Percentiles rank a stretch among this genome's conserved stretches.
These are phyloP conservation scores for Cuniculus paca DNA, from an alignment of 2,797 vertebrate genomes.

Conservation along the genomic window DNA sequence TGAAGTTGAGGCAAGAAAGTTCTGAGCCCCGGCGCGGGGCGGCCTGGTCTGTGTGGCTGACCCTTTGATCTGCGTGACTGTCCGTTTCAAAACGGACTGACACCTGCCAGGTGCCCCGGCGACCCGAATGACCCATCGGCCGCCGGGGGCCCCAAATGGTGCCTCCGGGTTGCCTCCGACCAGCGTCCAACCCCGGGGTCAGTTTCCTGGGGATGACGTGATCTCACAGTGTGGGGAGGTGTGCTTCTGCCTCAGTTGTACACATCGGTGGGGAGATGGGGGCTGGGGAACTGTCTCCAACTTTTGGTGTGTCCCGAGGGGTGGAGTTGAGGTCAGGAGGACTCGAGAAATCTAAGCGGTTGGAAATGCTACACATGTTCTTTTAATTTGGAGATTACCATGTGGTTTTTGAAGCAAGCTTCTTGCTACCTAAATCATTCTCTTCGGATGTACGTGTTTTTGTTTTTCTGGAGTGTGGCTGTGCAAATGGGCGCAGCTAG, in stretches of 20 bases:
- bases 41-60: slow-evolving; percentile 58
- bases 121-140: background rate
- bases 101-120: slow-evolving; percentile 78
- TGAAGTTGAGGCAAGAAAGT: slow-evolving; percentile 69
- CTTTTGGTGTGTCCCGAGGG: slow-evolving; percentile 65
- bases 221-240: background rate
- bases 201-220: background rate
- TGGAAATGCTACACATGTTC: slow-evolving; percentile 77
- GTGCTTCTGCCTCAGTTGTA: background rate
- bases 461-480: slow-evolving; percentile 66
- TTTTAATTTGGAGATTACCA: slow-evolving; percentile 78
- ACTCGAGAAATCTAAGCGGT: slow-evolving; percentile 58
- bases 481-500: background rate
- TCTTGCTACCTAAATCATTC: slow-evolving; percentile 71
- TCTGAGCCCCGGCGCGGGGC: slow-evolving; percentile 15
- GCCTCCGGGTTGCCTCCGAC: background rate
- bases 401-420: slow-evolving; percentile 76
- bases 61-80: background rate
- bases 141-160: background rate
- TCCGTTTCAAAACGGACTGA: slow-evolving; percentile 32
- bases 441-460: slow-evolving; percentile 38
- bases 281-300: slow-evolving; percentile 8
- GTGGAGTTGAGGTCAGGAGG: slow-evolving; percentile 78
- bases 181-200: background rate
- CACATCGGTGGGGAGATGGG: background rate